Conservation (phyloP, 2,113 vertebrate species). For the Leucoraja erinaceus region DNA sequence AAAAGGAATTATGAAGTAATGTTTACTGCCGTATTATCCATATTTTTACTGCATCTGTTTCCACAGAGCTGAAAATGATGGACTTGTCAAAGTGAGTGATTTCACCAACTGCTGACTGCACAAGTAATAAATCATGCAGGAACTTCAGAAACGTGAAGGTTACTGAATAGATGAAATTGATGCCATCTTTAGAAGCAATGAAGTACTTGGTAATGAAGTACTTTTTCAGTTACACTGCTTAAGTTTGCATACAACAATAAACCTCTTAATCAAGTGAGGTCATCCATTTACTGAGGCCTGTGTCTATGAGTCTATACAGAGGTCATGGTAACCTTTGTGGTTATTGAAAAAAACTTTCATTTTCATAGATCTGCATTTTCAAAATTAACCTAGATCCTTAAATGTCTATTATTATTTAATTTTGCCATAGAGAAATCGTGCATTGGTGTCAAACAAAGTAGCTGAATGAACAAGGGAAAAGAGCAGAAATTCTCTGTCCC, state of each 20-base stretch:
- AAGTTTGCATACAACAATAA: slow-evolving; percentile 35
- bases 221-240: slow-evolving; percentile 11
- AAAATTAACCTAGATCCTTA: too few species aligned
- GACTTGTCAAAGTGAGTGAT: slow-evolving; percentile 57
- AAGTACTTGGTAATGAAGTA: slow-evolving; percentile 23
- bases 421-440: too few species aligned
- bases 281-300: not conserved
- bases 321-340: too few species aligned
- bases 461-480: too few species aligned
- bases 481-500: too few species aligned
- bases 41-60: slow-evolving; percentile 36
- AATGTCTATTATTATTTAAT: too few species aligned
- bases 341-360: too few species aligned
- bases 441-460: too few species aligned
- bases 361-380: too few species aligned
- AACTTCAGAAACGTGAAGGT: slow-evolving; percentile 13
- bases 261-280: slow-evolving; percentile 25
- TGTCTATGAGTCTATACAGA: slow-evolving; percentile 17
- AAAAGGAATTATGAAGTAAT: slow-evolving; percentile 36
- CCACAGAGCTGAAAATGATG: slow-evolving; percentile 57
- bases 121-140: slow-evolving; percentile 16
- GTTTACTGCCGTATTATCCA: not conserved
- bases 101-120: slow-evolving; percentile 48
- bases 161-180: not conserved
- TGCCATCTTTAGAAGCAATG: slow-evolving; percentile 6